phyloP scores from a whole-genome alignment of 2,888 invertebrate genomes.

The Protophormia terraenovae region DNA sequence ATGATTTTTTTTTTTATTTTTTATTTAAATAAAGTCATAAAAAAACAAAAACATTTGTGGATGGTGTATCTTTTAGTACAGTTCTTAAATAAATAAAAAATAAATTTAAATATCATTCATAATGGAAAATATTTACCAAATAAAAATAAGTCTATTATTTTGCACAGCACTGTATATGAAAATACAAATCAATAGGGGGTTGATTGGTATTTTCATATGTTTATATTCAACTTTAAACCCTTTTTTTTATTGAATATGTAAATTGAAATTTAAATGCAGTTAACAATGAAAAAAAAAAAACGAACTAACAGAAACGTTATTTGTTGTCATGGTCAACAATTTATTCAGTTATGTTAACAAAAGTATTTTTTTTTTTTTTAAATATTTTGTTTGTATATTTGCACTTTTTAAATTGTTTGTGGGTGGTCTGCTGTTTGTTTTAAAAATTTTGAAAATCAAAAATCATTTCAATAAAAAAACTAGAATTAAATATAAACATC shows the following conservation, averaged over 20 bases:
- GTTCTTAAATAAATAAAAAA: too few relatives aligned
- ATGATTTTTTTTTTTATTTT: too few relatives aligned
- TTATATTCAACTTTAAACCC: neutral
- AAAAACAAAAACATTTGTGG: too few relatives aligned
- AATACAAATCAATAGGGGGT: too few relatives aligned
- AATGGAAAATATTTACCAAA: too few relatives aligned
- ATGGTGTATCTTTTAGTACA: too few relatives aligned
- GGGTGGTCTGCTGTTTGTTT: neutral
- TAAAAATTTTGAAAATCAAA: neutral
- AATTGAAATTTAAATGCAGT: slow-evolving; percentile 11
- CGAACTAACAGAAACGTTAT: neutral
- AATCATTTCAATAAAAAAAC: neutral
- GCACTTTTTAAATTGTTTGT: too few relatives aligned
- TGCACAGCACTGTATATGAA: too few relatives aligned
- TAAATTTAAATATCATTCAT: too few relatives aligned
- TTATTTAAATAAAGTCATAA: too few relatives aligned
- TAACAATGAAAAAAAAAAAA: neutral
- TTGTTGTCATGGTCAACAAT: neutral
- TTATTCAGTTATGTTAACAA: slow-evolving; percentile 13
- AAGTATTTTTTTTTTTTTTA: neutral
- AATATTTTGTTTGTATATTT: neutral
- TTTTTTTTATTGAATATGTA: neutral
- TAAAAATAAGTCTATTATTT: too few relatives aligned
- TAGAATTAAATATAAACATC: too few relatives aligned
- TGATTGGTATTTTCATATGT: neutral